Evolutionary conservation across 2,888 invertebrate species (phyloP).

Genomic region (Sarcophaga caerulescens): DNA sequence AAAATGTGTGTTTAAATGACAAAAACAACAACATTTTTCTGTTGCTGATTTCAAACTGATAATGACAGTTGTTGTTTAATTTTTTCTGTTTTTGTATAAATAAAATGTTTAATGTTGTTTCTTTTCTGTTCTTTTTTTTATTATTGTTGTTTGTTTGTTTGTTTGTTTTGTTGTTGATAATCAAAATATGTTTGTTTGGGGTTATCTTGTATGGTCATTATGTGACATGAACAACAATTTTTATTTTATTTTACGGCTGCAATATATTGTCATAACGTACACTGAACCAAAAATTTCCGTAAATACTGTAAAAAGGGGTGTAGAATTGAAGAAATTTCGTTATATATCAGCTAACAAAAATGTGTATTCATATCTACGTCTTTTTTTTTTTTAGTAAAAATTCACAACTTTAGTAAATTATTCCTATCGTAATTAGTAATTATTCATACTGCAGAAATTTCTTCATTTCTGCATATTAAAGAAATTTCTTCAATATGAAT

Average conservation of each 20-base stretch:
- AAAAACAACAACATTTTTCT: conserved; percentile 5
- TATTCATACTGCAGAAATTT: no score
- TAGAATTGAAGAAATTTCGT: no score
- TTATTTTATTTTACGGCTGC: conserved; percentile 19
- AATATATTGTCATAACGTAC: no score
- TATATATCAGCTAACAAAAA: no score
- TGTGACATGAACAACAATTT: conserved; percentile 68
- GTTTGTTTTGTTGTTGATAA: conserved; percentile 35
- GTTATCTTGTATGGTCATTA: conserved; percentile 67
- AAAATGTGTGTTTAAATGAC: conserved; percentile 13
- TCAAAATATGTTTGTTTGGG: conserved; percentile 68
- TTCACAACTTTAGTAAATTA: no score
- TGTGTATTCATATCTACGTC: no score
- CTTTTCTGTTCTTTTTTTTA: background rate
- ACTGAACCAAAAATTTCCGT: no score
- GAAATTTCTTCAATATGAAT: no score
- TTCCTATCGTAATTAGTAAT: no score
- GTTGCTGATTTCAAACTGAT: background rate
- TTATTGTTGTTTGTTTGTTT: background rate
- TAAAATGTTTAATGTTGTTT: background rate
- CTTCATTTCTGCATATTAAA: no score
- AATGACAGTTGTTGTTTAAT: background rate
- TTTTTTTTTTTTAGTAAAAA: no score
- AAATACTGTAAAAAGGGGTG: no score
- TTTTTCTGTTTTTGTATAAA: background rate